Evolutionary conservation across 1,140 invertebrate species (phyloP).

Genomic region (Danaus melanippus): DNA sequence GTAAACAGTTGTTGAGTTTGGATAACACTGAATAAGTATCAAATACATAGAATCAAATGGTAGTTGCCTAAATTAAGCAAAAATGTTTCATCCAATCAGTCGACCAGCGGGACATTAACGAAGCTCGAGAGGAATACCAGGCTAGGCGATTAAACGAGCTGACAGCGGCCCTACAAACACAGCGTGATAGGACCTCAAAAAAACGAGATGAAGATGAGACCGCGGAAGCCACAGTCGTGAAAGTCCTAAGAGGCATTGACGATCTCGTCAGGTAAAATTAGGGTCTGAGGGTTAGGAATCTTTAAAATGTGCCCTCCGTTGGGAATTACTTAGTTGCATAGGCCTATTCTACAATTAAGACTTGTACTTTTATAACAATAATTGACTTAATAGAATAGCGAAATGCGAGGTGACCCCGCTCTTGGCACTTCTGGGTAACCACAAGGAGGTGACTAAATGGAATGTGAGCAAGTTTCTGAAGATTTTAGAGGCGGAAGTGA

Average conservation of each 20-base stretch:
- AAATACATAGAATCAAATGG: no score
- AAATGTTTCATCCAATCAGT: slow-evolving; percentile 28
- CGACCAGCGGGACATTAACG: slow-evolving; percentile 57
- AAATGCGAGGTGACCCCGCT: slow-evolving; percentile 76
- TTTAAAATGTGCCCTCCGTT: no score
- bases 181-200: slow-evolving; percentile 21
- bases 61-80: no score
- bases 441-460: slow-evolving; percentile 72
- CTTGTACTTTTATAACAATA: background rate
- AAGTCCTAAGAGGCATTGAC: slow-evolving; percentile 51
- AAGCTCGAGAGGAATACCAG: slow-evolving; percentile 39
- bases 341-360: background rate
- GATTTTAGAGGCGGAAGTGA: slow-evolving; percentile 76
- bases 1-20: no score
- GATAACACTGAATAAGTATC: no score
- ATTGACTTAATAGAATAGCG: slow-evolving; percentile 59
- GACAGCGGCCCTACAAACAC: slow-evolving; percentile 21
- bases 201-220: slow-evolving; percentile 26
- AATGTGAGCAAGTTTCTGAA: slow-evolving; percentile 76
- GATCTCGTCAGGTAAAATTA: slow-evolving; percentile 42
- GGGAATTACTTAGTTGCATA: background rate
- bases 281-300: no score
- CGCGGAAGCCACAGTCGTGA: slow-evolving; percentile 40
- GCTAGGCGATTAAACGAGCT: slow-evolving; percentile 30
- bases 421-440: slow-evolving; percentile 74